Evolutionary conservation across 1,140 invertebrate genomes (phyloP).

Genomic region (Polypedilum vanderplanki): DNA sequence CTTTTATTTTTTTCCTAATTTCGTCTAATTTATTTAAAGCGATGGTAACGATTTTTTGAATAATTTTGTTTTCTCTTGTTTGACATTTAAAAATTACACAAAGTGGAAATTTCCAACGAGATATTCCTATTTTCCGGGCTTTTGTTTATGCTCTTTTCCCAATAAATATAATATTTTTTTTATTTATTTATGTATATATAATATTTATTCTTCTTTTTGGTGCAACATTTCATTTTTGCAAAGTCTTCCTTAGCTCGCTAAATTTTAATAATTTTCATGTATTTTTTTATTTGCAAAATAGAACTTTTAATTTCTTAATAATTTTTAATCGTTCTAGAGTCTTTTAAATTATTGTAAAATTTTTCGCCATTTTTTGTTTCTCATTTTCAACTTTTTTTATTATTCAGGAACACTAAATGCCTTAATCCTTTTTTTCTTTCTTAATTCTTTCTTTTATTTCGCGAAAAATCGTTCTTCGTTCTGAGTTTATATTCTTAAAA

Average conservation of each 20-base stretch:
- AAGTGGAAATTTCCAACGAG: neutral
- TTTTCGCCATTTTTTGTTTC: neutral
- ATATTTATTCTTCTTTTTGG: slow-evolving; percentile 1
- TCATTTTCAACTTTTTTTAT: neutral
- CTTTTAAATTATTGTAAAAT: slow-evolving; percentile 8
- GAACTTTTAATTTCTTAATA: neutral
- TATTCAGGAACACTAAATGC: no score
- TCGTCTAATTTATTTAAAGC: neutral
- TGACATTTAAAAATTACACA: neutral
- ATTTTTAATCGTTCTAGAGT: neutral
- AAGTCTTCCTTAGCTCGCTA: neutral
- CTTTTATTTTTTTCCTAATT: neutral
- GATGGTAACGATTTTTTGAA: slow-evolving; percentile 1
- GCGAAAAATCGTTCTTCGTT: no score
- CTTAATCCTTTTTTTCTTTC: no score
- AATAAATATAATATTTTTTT: no score
- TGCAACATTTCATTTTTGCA: slow-evolving; percentile 18
- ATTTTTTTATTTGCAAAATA: neutral
- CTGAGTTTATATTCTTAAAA: no score
- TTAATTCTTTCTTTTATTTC: no score
- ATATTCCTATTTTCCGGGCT: neutral
- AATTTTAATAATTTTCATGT: neutral
- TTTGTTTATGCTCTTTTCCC: no score
- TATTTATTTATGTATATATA: neutral
- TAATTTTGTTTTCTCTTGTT: neutral